Evolutionary conservation across 2,888 invertebrate species (phyloP), one percentile per base, ranked within the genome.

Genomic region (Cheilosia scutellata): DNA sequence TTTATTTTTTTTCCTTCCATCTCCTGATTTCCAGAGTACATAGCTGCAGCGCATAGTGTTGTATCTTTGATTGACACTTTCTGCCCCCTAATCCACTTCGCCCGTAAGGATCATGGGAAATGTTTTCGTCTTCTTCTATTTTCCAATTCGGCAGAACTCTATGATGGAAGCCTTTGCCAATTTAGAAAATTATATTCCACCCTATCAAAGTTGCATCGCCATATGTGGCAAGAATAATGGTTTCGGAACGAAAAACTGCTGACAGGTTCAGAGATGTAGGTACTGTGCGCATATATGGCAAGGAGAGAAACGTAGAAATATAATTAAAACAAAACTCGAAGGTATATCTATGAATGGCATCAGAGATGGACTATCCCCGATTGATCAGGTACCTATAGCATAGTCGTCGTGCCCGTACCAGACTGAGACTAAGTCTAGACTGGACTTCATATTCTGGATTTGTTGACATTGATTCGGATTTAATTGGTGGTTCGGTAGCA

Each of bases 191-290:
- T 71, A 70, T 79, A 84, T 79, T 79, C 75, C 80, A 84, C 80
- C 84, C 80, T 71, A 65, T 65, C 60, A 47, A 27, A 58, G 74
- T 60, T 71, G 80, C 33, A 57, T 63, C 66, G 75, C 84, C 80
- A 80, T 79, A 84, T 84, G 80, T 84, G 84, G 84, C 65, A 84
- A 77, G 70, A 76, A 79, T 84, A 84, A 84, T 84, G 75, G 75
- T 49, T 62, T 74, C n/a, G 57, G 57, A 68, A 68, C 68, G 58
- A 77, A 75, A 78, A 68, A 51, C 29, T 60, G 60, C 57, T 62
- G 80, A 79, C 84, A 84, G 65, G 60, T 71, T 55, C 63, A 31
- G 57, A 57, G 27, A 78, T 31, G 57, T 13, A 57, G 3, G 29
- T 47, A 9, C 5, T 7, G 27, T 7, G 27, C 60, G 27, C 57